Evolutionary conservation across 23 tunicate species (phyloP).

Genomic region (Botrylloides violaceus): DNA sequence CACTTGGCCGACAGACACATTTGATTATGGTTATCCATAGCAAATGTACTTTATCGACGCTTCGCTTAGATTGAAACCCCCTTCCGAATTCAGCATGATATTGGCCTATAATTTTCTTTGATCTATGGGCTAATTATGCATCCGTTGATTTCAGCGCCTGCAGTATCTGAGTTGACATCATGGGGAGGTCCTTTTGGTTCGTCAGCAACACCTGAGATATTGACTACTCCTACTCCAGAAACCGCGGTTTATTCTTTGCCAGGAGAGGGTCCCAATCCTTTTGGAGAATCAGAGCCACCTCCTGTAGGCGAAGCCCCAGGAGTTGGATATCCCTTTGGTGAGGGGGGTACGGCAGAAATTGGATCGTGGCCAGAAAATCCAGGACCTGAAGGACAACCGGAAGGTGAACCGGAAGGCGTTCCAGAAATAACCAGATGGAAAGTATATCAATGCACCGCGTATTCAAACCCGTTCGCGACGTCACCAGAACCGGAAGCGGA

Average conservation of each 20-base stretch:
- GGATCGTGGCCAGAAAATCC: neutral
- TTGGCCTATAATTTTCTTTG: too few species aligned
- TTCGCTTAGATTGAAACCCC: too few species aligned
- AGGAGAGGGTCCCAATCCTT: neutral
- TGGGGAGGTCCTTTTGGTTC: constrained; percentile 2
- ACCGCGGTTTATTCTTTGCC: too few species aligned
- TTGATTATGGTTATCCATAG: too few species aligned
- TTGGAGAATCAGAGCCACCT: neutral
- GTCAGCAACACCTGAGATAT: too few species aligned
- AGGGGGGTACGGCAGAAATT: neutral
- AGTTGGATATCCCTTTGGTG: constrained; percentile 1
- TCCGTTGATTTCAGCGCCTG: neutral
- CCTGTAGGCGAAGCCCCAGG: neutral
- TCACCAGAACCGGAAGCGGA: constrained; percentile 12
- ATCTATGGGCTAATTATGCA: too few species aligned
- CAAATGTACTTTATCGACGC: too few species aligned
- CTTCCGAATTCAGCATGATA: too few species aligned
- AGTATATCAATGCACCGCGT: neutral
- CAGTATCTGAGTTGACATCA: neutral
- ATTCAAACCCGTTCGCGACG: constrained; percentile 9
- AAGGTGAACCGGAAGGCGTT: constrained; percentile 7
- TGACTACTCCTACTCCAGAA: too few species aligned
- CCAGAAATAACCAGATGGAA: neutral
- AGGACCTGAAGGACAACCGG: constrained; percentile 9
- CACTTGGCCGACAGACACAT: too few species aligned